Percentiles rank a stretch among this genome's conserved stretches.
Conservation (phyloP, 2,888 invertebrate genomes). For the Nematopogon swammerdamellus region DNA sequence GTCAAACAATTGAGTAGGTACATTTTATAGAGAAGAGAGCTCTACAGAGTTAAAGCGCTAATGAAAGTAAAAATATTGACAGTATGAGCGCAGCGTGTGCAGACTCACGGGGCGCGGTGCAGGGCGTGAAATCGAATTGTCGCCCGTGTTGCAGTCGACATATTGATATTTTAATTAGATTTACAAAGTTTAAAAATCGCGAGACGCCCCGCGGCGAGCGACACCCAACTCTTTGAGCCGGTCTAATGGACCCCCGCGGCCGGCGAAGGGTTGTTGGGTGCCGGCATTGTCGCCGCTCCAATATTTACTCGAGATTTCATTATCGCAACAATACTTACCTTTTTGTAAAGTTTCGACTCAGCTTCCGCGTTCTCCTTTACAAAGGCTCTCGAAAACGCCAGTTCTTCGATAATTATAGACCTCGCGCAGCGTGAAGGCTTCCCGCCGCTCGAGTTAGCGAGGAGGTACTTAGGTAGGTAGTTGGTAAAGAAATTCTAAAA, state of each 20-base stretch:
- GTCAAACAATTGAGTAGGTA: no score
- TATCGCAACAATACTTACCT: slow-evolving; percentile 51
- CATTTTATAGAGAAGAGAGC: no score
- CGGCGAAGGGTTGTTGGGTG: slow-evolving; percentile 46
- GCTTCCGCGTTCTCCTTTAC: slow-evolving; percentile 57
- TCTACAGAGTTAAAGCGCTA: not conserved
- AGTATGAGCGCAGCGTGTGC: not conserved
- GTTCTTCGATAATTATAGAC: slow-evolving; percentile 12
- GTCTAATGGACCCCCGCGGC: slow-evolving; percentile 53
- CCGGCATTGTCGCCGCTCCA: slow-evolving; percentile 48
- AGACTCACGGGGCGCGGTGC: slow-evolving; percentile 14
- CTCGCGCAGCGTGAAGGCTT: not conserved
- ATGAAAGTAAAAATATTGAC: not conserved
- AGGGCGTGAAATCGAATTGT: slow-evolving; percentile 53
- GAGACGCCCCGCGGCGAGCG: slow-evolving; percentile 31
- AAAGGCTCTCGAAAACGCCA: slow-evolving; percentile 46
- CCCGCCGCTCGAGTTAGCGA: not conserved
- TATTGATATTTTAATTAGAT: slow-evolving; percentile 59
- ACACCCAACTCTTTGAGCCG: slow-evolving; percentile 52
- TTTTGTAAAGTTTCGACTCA: slow-evolving; percentile 51
- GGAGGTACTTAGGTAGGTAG: not conserved
- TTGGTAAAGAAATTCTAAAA: not conserved
- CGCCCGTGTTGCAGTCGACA: slow-evolving; percentile 44
- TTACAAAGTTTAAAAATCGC: slow-evolving; percentile 32
- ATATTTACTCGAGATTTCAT: slow-evolving; percentile 57